Evolutionary conservation across 1,140 invertebrate genomes (phyloP), one percentile per base, ranked within the genome.

Genomic region (Drosophila yakuba): DNA sequence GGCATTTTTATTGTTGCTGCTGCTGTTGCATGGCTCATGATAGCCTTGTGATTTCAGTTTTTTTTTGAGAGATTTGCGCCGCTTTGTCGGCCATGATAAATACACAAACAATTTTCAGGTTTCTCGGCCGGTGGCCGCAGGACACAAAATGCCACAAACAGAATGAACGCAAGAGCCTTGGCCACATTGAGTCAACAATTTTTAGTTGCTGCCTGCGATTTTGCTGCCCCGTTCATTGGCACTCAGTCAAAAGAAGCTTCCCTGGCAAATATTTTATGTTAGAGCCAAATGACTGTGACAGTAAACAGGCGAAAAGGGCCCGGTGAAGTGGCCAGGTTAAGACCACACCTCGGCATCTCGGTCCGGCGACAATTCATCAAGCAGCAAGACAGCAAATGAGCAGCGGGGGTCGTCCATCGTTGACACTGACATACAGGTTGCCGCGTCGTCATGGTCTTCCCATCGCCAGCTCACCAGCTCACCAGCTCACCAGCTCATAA

Each of bases 71-170:
- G 84, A 89, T 89, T 89, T 89, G 68, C 64, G 69, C 64, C 69
- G 80, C 84, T 89, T 89, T 89, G 84, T 89, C 84, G 84, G 84
- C 74, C 80, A 84, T 84, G 84, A 89, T 89, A 89, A 89, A 84
- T 84, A 82, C 78, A 80, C 75, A 88, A 83, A 86, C 75, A 50
- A 79, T 86, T 86, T 85, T 88, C 82, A 86, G 83, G 83, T 82
- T 85, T 86, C 75, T 69, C 72, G 61, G 58, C 54, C 75, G 80
- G 66, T 83, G 80, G 84, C 84, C 84, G 80, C 84, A 89, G 84
- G 84, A 89, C 66, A 89, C 20, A 84, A 75, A 89, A 89, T 83
- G 54, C 78, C 82, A 35, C 8, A 35, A 15, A 15, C 48, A 62
- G 45, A 61, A 43, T 20, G 43, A 45, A 20, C 17, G 41, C 11